Conservation (phyloP, 2,113 vertebrate genomes). For the Boulengeromyrus knoepffleri region DNA sequence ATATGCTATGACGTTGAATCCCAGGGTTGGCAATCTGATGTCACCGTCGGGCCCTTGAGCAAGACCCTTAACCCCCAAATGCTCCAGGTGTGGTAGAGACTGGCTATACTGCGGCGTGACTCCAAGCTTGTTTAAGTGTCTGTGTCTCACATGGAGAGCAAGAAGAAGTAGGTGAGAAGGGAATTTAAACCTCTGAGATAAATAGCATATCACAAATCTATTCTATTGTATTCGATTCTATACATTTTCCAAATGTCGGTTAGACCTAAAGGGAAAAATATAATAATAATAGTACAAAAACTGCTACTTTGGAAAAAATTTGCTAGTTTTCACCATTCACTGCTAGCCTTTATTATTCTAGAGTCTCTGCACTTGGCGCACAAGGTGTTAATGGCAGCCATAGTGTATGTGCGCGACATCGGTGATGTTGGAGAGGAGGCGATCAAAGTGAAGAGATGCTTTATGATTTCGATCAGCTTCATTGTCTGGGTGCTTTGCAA, state of each 20-base stretch:
- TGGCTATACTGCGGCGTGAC: not conserved
- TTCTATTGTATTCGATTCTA: not conserved
- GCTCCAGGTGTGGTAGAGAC: not conserved
- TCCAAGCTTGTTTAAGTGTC: not conserved
- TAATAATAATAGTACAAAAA: not conserved
- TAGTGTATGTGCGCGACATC: not conserved
- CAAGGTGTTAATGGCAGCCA: not conserved
- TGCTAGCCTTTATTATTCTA: not conserved
- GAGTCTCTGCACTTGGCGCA: not conserved
- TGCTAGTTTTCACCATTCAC: not conserved
- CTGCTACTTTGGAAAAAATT: not conserved
- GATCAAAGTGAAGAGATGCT: not conserved
- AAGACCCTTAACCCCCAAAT: not conserved
- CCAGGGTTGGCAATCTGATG: not conserved
- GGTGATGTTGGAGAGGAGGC: not conserved
- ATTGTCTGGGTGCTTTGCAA: not conserved
- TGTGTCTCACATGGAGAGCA: not conserved
- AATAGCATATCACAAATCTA: not conserved
- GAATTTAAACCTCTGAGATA: not conserved
- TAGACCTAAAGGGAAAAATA: not conserved
- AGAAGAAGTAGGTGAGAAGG: not conserved
- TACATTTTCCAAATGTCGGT: not conserved
- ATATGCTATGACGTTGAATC: not conserved
- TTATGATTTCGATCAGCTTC: not conserved
- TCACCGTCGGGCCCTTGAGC: not conserved